Percentiles rank a stretch among this genome's conserved stretches.
Conservation (phyloP, 2,113 vertebrate genomes). For the Dascyllus trimaculatus region DNA sequence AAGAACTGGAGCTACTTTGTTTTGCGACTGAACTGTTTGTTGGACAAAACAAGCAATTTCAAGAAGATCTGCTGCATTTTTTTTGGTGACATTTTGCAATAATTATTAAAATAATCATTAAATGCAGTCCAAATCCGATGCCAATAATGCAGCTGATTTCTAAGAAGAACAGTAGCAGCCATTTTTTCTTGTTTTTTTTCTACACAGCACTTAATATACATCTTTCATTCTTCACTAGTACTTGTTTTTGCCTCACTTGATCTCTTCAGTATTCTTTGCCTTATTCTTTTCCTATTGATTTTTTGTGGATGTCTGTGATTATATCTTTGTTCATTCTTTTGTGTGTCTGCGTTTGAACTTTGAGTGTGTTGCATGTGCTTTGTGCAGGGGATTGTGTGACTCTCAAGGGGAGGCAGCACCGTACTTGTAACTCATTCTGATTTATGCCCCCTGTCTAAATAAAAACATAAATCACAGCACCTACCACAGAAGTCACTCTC, state of each 20-base stretch:
- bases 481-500: constrained; percentile 83
- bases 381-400: constrained; percentile 55
- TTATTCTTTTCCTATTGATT: constrained; percentile 51
- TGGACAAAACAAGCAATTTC: no score
- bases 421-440: constrained; percentile 86
- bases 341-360: constrained; percentile 40
- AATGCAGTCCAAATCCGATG: background rate
- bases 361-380: constrained; percentile 52
- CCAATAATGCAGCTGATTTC: background rate
- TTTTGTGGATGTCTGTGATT: constrained; percentile 51
- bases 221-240: constrained; percentile 17
- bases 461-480: constrained; percentile 85
- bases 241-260: constrained; percentile 18
- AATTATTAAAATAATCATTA: background rate
- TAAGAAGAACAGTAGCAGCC: background rate
- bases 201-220: background rate
- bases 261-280: constrained; percentile 49
- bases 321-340: constrained; percentile 31
- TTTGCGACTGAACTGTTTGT: no score
- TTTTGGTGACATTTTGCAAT: background rate
- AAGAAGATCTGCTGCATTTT: no score
- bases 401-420: constrained; percentile 70
- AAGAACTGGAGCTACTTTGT: no score
- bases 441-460: constrained; percentile 85
- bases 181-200: background rate